A percentile compares a stretch with the other conserved stretches of the same genome.
These are phyloP conservation scores for Drosophila kohkoa DNA, from an alignment of 1,140 invertebrate genomes.

Conservation along the genomic window DNA sequence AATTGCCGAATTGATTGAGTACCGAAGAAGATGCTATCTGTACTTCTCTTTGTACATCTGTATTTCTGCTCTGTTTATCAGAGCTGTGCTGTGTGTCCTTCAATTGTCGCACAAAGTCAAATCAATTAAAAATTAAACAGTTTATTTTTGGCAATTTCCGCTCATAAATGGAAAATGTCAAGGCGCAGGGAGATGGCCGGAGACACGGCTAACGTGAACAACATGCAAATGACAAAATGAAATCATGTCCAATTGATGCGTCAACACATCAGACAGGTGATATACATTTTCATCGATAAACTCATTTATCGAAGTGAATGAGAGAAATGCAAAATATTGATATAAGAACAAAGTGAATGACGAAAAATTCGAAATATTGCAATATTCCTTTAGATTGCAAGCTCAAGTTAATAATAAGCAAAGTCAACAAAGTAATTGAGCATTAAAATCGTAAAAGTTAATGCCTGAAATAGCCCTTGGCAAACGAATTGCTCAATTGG, in stretches of 20 bases:
- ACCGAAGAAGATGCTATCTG: background rate
- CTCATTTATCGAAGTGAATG: background rate
- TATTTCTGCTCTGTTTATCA: conserved; percentile 14
- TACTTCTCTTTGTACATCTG: background rate
- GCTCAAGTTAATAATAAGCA: conserved; percentile 1
- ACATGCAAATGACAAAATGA: conserved; percentile 45
- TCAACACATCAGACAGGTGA: conserved; percentile 4
- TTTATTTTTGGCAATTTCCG: conserved; percentile 57
- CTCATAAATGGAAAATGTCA: conserved; percentile 47
- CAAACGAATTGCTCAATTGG: conserved; percentile 18
- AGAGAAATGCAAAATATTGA: too few relatives aligned
- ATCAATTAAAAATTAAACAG: conserved; percentile 49
- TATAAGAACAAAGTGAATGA: too few relatives aligned
- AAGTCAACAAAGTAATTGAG: conserved; percentile 11
- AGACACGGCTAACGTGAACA: conserved; percentile 34
- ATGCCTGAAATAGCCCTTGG: conserved; percentile 22
- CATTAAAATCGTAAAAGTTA: conserved; percentile 24
- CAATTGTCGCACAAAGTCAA: conserved; percentile 46
- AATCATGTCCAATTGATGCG: conserved; percentile 14
- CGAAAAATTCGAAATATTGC: too few relatives aligned
- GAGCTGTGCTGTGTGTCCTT: conserved; percentile 8
- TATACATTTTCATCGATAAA: background rate
- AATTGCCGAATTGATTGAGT: background rate
- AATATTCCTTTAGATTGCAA: background rate
- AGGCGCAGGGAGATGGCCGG: conserved; percentile 6